Percentiles rank a stretch among this genome's conserved stretches.
Conservation (phyloP, 2,888 invertebrate species). For the Meta bourneti region DNA sequence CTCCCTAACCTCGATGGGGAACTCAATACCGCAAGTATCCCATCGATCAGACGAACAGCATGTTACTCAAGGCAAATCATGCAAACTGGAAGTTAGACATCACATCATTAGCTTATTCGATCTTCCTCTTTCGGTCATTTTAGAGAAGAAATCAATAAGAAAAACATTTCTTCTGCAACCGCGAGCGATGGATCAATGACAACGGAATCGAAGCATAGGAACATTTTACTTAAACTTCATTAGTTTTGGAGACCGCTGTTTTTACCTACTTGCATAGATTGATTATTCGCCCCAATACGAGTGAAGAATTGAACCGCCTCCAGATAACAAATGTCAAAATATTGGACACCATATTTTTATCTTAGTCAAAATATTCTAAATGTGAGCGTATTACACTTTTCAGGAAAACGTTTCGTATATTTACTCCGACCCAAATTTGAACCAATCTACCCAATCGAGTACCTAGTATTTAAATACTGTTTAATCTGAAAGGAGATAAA, state of each 20-base stretch:
- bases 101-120: not conserved
- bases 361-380: not conserved
- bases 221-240: not conserved
- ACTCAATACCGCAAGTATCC: constrained; percentile 42
- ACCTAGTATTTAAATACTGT: no score
- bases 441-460: no score
- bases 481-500: no score
- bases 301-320: not conserved
- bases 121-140: not conserved
- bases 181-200: not conserved
- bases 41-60: not conserved
- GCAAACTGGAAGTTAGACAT: not conserved
- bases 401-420: no score
- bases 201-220: not conserved
- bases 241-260: not conserved
- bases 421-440: no score
- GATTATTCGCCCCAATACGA: not conserved
- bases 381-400: no score
- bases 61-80: not conserved
- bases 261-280: not conserved
- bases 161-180: not conserved
- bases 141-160: not conserved
- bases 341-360: not conserved
- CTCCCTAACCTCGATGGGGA: constrained; percentile 14
- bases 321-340: not conserved